phyloP scores from a whole-genome alignment of 2,888 invertebrate species.

The Eudasyphora cyanicolor region DNA sequence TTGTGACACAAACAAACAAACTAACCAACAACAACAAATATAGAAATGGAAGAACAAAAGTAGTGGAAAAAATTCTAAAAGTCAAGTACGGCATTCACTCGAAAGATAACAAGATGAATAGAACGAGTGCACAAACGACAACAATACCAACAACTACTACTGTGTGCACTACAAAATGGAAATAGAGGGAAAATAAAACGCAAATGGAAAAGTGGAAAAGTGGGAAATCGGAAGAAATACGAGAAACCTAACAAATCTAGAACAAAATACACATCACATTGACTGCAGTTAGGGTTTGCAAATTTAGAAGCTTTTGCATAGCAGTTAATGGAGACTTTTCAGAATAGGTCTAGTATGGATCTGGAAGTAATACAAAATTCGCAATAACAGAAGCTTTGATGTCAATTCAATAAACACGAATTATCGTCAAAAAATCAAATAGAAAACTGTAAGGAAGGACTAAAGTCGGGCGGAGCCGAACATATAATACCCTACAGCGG shows the following conservation, averaged over 20 bases:
- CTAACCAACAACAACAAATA: neutral
- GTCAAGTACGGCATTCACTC: slow-evolving; percentile 27
- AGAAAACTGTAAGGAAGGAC: too few relatives aligned
- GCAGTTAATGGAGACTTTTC: too few relatives aligned
- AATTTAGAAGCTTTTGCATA: too few relatives aligned
- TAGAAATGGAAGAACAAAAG: too few relatives aligned
- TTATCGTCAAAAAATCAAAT: too few relatives aligned
- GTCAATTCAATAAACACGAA: too few relatives aligned
- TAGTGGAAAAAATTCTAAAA: neutral
- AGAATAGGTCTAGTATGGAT: too few relatives aligned
- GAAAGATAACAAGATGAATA: slow-evolving; percentile 3
- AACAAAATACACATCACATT: neutral
- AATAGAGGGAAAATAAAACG: neutral
- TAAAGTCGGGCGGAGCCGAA: too few relatives aligned
- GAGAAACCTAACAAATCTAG: neutral
- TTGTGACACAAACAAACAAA: slow-evolving; percentile 29
- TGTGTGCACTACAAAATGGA: neutral
- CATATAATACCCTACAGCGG: too few relatives aligned
- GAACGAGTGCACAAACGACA: neutral
- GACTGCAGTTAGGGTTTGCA: too few relatives aligned
- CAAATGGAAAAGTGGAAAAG: neutral
- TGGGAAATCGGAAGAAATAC: neutral
- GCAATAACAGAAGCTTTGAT: too few relatives aligned
- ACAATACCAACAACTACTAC: neutral
- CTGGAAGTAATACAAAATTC: too few relatives aligned